A percentile compares a stretch with the other conserved stretches of the same genome.
Conservation (phyloP, 2,113 vertebrate species). For the Phocoena sinus region DNA sequence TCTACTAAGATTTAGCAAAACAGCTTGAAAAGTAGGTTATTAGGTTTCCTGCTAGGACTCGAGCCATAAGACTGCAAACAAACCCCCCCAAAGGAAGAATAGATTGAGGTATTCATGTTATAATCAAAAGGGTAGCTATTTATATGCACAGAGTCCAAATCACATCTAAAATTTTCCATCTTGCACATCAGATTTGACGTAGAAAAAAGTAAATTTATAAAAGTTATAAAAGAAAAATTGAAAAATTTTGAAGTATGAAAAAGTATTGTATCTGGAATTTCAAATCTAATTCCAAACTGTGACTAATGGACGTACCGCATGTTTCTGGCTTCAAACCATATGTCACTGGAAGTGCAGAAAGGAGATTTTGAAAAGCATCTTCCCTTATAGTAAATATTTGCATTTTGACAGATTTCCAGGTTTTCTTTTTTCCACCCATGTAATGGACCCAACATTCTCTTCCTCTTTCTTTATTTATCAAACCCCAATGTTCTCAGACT, state of each 20-base stretch:
- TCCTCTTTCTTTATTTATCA: background rate
- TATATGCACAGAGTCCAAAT: background rate
- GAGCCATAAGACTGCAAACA: background rate
- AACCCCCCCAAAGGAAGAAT: background rate
- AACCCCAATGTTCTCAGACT: background rate
- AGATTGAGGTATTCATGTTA: background rate
- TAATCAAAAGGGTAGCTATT: background rate
- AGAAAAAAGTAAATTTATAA: background rate
- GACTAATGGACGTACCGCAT: background rate
- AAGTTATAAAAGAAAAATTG: background rate
- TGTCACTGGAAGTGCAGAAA: background rate
- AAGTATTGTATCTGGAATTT: background rate
- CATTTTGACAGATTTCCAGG: background rate
- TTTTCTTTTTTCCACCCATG: background rate
- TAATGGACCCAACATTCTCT: background rate
- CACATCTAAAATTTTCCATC: background rate
- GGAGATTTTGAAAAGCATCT: background rate
- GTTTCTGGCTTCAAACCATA: background rate
- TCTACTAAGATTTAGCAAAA: background rate
- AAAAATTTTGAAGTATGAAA: background rate
- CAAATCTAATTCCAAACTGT: background rate
- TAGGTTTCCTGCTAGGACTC: background rate
- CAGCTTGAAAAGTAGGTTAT: background rate
- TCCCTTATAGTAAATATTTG: background rate
- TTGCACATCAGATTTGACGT: background rate